Evolutionary conservation across 2,888 invertebrate species (phyloP).

Genomic region (Amphipyra berbera): DNA sequence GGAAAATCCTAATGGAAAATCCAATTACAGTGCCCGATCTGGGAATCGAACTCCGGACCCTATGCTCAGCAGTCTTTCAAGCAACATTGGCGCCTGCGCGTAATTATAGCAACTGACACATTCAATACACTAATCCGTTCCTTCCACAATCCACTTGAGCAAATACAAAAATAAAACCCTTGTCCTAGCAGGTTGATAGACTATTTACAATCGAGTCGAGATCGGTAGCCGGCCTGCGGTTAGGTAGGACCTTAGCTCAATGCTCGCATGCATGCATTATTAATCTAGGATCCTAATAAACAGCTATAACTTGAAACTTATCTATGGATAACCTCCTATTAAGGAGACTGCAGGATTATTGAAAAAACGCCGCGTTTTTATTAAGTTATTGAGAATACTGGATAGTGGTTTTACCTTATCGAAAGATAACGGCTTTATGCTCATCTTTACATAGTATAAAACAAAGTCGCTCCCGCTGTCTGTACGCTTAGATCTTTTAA

Average conservation of each 20-base stretch:
- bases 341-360: constrained; percentile 24
- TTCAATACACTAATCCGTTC: constrained; percentile 2
- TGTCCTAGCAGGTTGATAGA: constrained; percentile 29
- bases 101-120: neutral
- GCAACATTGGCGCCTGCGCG: no score
- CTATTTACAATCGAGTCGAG: constrained; percentile 35
- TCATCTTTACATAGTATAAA: no score
- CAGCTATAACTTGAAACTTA: constrained; percentile 56
- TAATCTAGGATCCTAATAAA: constrained; percentile 67
- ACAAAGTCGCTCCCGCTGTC: no score
- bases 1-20: no score
- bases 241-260: constrained; percentile 37
- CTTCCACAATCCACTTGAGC: neutral
- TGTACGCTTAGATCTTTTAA: no score
- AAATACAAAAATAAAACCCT: constrained; percentile 29
- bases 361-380: constrained; percentile 29
- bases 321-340: constrained; percentile 43
- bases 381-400: neutral
- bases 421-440: no score
- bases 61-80: no score
- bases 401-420: neutral
- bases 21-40: no score
- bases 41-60: no score
- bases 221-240: constrained; percentile 40
- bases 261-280: constrained; percentile 63